phyloP scores from a whole-genome alignment of 2,888 invertebrate species.

The Patella ulyssiponensis region DNA sequence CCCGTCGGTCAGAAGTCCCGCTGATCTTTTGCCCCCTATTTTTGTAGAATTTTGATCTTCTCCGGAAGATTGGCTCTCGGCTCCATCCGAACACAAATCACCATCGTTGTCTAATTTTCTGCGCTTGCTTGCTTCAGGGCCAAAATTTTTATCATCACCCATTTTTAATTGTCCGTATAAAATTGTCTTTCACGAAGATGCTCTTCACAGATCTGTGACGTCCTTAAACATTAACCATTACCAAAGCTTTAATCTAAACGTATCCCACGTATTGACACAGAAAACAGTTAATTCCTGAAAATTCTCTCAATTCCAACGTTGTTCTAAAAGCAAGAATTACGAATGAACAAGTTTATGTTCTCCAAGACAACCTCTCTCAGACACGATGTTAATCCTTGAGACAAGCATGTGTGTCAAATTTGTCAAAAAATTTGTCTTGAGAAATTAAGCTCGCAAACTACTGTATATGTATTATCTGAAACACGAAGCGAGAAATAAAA shows the following conservation, averaged over 20 bases:
- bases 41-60: background rate
- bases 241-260: too few species aligned
- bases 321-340: too few species aligned
- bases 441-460: constrained; percentile 19
- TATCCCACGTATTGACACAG: too few species aligned
- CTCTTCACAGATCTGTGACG: too few species aligned
- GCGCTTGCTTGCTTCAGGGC: background rate
- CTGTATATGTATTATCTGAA: background rate
- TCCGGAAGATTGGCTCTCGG: background rate
- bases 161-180: background rate
- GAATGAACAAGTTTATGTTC: too few species aligned
- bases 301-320: too few species aligned
- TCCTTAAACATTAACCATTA: too few species aligned
- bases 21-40: background rate
- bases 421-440: background rate
- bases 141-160: constrained; percentile 7
- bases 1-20: constrained; percentile 17
- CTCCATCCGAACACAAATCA: constrained; percentile 3
- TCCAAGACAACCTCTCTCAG: background rate
- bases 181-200: too few species aligned
- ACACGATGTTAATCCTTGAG: background rate
- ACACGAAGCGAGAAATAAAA: background rate
- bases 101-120: constrained; percentile 1
- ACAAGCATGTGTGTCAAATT: background rate
- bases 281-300: too few species aligned